These are phyloP conservation scores for Callipepla californica DNA, from an alignment of 2,113 vertebrate species.

Conservation along the genomic window DNA sequence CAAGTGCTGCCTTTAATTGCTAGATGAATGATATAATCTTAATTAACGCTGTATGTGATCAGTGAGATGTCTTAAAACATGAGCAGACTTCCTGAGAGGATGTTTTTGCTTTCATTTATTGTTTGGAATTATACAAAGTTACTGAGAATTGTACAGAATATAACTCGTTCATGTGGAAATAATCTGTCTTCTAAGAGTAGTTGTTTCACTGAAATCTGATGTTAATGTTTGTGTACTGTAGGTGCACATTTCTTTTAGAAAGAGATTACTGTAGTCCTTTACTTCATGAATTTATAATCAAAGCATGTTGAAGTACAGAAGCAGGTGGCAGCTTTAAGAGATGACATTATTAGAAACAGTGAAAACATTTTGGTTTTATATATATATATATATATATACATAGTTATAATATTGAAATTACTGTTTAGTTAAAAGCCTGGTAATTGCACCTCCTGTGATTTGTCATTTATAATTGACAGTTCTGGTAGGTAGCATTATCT, in stretches of 20 bases:
- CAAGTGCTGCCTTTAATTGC: conserved; percentile 55
- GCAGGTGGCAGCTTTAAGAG: neutral
- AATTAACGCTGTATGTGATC: conserved; percentile 4
- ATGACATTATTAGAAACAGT: neutral
- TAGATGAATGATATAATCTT: conserved; percentile 28
- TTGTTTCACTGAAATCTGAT: neutral
- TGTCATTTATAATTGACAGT: neutral
- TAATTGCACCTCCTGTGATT: neutral
- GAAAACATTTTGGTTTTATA: neutral
- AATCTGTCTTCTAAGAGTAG: neutral
- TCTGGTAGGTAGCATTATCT: neutral
- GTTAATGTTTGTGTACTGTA: neutral
- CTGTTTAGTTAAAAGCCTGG: neutral
- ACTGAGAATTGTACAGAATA: neutral
- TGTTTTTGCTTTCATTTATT: neutral
- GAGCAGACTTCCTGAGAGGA: neutral
- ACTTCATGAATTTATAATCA: neutral
- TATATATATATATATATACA: neutral
- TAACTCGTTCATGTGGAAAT: neutral
- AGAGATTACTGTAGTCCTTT: neutral
- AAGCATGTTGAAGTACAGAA: neutral
- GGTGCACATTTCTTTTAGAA: neutral
- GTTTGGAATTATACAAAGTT: neutral
- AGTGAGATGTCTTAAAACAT: neutral
- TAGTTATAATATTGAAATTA: neutral